Evolutionary conservation across 1,140 invertebrate genomes (phyloP).

Genomic region (Zaprionus africanus): DNA sequence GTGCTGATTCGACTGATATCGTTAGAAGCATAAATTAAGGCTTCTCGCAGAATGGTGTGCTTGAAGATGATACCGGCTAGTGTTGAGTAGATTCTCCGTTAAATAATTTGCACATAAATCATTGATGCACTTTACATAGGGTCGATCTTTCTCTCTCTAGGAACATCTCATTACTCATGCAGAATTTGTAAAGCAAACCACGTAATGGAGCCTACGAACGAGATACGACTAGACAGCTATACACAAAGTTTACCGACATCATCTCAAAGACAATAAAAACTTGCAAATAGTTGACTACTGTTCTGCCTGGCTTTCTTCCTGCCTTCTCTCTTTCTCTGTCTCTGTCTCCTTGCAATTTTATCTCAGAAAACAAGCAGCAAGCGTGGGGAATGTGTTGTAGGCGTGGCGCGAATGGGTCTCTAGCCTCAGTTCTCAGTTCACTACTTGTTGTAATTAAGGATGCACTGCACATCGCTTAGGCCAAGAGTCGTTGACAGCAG

Average conservation of each 20-base stretch:
- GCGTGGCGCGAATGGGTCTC: slow-evolving; percentile 10
- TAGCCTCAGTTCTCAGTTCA: neutral
- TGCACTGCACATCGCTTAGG: slow-evolving; percentile 67
- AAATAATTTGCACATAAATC: slow-evolving; percentile 24
- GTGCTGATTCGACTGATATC: slow-evolving; percentile 62
- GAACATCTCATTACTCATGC: slow-evolving; percentile 29
- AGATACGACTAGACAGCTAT: slow-evolving; percentile 19
- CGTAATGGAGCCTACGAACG: slow-evolving; percentile 40
- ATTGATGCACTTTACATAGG: slow-evolving; percentile 27
- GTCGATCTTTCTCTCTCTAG: slow-evolving; percentile 6
- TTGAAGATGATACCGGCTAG: slow-evolving; percentile 17
- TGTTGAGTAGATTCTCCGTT: neutral
- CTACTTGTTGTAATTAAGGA: slow-evolving; percentile 68
- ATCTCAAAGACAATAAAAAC: slow-evolving; percentile 59
- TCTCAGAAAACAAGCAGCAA: slow-evolving; percentile 30
- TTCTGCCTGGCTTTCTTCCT: neutral
- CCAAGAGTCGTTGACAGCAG: slow-evolving; percentile 72
- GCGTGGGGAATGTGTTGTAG: neutral
- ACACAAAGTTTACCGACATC: slow-evolving; percentile 40
- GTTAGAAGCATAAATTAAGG: slow-evolving; percentile 42
- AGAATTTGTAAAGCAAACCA: slow-evolving; percentile 40
- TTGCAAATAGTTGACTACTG: slow-evolving; percentile 44
- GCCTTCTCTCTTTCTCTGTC: neutral
- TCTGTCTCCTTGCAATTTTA: slow-evolving; percentile 25
- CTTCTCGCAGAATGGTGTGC: slow-evolving; percentile 19